A percentile compares a stretch with the other conserved stretches of the same genome.
These are phyloP conservation scores for Squalus acanthias DNA, from an alignment of 2,797 vertebrate species.

Conservation along the genomic window DNA sequence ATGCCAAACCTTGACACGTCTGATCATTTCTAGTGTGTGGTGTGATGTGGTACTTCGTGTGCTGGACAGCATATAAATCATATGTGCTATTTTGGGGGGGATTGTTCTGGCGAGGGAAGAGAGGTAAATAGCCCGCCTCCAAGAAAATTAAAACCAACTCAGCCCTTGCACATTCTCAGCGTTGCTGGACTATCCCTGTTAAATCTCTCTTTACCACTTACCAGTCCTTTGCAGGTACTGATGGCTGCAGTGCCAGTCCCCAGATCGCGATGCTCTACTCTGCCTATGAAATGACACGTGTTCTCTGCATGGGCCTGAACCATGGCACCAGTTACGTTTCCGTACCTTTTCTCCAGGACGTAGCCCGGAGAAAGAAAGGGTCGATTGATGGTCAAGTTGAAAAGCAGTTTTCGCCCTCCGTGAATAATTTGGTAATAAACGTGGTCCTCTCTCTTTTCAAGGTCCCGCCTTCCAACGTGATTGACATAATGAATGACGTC, in stretches of 20 bases:
- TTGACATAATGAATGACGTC: slow-evolving; percentile 60
- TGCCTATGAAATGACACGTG: slow-evolving; percentile 76
- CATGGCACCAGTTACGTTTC: slow-evolving; percentile 57
- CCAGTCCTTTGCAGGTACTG: slow-evolving; percentile 84
- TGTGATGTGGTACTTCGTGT: background rate
- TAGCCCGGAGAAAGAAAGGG: slow-evolving; percentile 72
- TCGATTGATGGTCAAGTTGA: slow-evolving; percentile 72
- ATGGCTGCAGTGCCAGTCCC: slow-evolving; percentile 67
- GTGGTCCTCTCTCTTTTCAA: slow-evolving; percentile 47
- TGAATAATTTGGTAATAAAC: slow-evolving; percentile 76
- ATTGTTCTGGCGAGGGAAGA: background rate
- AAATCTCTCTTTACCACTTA: slow-evolving; percentile 56
- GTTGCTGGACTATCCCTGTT: too few relatives aligned
- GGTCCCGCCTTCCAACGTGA: slow-evolving; percentile 57
- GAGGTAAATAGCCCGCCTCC: background rate
- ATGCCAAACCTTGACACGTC: background rate
- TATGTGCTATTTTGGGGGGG: background rate
- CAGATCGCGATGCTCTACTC: slow-evolving; percentile 50
- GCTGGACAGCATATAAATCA: background rate
- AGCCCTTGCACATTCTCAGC: background rate
- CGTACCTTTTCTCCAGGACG: slow-evolving; percentile 70
- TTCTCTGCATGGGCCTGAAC: slow-evolving; percentile 44
- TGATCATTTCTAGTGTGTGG: background rate
- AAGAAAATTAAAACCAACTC: background rate
- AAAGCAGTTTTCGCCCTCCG: slow-evolving; percentile 62